phyloP scores from a whole-genome alignment of 2,888 invertebrate genomes.

The Euspilapteryx auroguttella region DNA sequence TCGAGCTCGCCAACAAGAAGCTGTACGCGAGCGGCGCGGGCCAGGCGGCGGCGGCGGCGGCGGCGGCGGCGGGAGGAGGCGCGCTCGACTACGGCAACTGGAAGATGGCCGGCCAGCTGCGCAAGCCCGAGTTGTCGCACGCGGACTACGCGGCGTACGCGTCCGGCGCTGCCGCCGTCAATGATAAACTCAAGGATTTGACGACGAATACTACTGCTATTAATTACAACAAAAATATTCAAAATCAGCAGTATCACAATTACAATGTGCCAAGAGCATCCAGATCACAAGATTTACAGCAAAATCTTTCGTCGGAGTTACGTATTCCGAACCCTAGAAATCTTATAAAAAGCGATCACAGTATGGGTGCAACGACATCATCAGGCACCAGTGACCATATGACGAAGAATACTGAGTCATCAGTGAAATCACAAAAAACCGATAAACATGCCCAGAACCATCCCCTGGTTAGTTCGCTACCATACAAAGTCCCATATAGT shows the following conservation, averaged over 20 bases:
- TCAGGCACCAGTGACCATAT: slow-evolving; percentile 20
- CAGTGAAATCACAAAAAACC: slow-evolving; percentile 30
- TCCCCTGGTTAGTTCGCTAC: slow-evolving; percentile 30
- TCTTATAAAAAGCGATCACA: slow-evolving; percentile 28
- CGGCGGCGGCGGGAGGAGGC: slow-evolving; percentile 17
- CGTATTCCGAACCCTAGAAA: slow-evolving; percentile 46
- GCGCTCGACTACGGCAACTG: slow-evolving; percentile 45
- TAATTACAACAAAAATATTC: slow-evolving; percentile 37
- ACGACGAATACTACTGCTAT: slow-evolving; percentile 19
- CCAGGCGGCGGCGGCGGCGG: too few species aligned
- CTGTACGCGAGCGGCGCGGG: slow-evolving; percentile 31
- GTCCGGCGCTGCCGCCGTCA: slow-evolving; percentile 22
- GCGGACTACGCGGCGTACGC: slow-evolving; percentile 38
- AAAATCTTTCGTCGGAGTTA: slow-evolving; percentile 31
- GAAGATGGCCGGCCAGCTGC: slow-evolving; percentile 34
- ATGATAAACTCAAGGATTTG: slow-evolving; percentile 33
- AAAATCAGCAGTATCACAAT: slow-evolving; percentile 29
- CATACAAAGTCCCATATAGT: slow-evolving; percentile 40
- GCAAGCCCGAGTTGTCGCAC: slow-evolving; percentile 34
- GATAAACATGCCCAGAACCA: slow-evolving; percentile 39
- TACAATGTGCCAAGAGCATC: slow-evolving; percentile 26
- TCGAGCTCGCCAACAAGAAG: slow-evolving; percentile 46
- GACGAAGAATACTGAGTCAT: slow-evolving; percentile 26
- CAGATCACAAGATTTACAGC: slow-evolving; percentile 31
- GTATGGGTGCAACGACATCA: slow-evolving; percentile 17